phyloP scores from a whole-genome alignment of 2,113 vertebrate species.

The Pangasianodon gigas region DNA sequence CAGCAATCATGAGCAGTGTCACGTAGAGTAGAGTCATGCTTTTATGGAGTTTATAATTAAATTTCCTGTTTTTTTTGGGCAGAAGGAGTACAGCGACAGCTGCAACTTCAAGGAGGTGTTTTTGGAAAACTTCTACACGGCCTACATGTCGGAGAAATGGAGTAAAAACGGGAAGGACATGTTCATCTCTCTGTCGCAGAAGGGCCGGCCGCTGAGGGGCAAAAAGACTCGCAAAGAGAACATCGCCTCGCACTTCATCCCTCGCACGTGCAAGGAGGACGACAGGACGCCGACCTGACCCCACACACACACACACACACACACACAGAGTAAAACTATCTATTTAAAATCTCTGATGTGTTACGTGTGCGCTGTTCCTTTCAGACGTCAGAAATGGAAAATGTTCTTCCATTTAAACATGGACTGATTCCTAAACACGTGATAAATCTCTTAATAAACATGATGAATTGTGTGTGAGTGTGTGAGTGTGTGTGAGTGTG shows the following conservation, averaged over 20 bases:
- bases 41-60: neutral
- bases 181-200: conserved; percentile 93
- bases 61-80: conserved; percentile 61
- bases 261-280: conserved; percentile 78
- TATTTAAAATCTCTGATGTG: neutral
- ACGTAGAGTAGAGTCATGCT: neutral
- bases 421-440: neutral
- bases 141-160: conserved; percentile 92
- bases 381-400: neutral
- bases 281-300: conserved; percentile 68
- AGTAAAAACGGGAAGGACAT: conserved; percentile 89
- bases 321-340: neutral
- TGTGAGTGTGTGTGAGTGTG: neutral
- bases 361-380: neutral
- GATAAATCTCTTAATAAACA: neutral
- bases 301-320: neutral
- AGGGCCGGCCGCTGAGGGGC: conserved; percentile 85
- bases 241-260: conserved; percentile 92
- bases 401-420: conserved; percentile 2
- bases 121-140: conserved; percentile 96
- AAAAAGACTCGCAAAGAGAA: conserved; percentile 93
- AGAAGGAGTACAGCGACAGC: conserved; percentile 94
- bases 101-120: conserved; percentile 98
- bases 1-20: neutral
- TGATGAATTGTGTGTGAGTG: neutral